Percentiles rank a stretch among this genome's conserved stretches.
Conservation (phyloP, 1,140 invertebrate genomes). For the Holcopasites calliopsidis region DNA sequence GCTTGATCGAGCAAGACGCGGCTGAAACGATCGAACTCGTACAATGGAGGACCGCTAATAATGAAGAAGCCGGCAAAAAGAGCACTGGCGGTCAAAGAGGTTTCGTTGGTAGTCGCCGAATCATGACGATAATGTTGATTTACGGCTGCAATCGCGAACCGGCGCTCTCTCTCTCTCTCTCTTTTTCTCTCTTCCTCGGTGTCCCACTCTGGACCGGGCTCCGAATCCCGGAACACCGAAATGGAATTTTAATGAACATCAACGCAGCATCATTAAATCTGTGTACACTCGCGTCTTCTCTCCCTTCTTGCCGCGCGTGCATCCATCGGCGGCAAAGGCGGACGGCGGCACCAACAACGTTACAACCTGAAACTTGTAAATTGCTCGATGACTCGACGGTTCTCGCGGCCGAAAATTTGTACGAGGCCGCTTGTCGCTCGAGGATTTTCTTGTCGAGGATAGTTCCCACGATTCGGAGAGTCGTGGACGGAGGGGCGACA, state of each 20-base stretch:
- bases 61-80: too few species aligned
- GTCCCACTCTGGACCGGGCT: too few species aligned
- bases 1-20: background rate
- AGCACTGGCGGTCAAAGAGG: background rate
- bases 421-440: background rate
- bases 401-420: background rate
- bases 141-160: background rate
- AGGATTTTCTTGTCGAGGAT: too few species aligned
- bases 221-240: background rate
- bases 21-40: background rate
- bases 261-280: slow-evolving; percentile 27
- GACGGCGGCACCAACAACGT: background rate
- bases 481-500: too few species aligned
- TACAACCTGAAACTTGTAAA: background rate
- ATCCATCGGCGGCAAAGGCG: background rate
- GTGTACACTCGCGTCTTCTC: background rate
- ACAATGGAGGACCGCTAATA: background rate
- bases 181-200: too few species aligned
- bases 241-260: slow-evolving; percentile 37
- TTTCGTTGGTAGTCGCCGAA: background rate
- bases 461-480: too few species aligned
- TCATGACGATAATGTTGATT: background rate
- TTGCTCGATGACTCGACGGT: background rate
- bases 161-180: background rate
- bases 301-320: background rate